A percentile compares a stretch with the other conserved stretches of the same genome.
phyloP scores from a whole-genome alignment of 2,113 vertebrate species.

The Thryonomys swinderianus region DNA sequence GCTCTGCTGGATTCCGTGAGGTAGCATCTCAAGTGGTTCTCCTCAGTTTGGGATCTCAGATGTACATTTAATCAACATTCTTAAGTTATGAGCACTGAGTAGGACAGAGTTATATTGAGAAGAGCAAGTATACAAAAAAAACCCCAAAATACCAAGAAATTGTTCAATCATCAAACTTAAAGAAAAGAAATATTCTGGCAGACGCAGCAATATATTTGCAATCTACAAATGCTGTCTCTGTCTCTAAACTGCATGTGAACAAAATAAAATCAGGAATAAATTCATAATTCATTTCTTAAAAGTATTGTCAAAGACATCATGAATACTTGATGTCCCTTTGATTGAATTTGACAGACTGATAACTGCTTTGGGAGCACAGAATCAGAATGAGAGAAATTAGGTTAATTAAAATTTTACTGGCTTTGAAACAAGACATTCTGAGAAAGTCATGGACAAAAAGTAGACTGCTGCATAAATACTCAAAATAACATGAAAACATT shows the following conservation, averaged over 20 bases:
- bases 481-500: neutral
- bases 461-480: neutral
- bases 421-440: slow-evolving; percentile 48
- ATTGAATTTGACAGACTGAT: slow-evolving; percentile 32
- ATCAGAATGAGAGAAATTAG: slow-evolving; percentile 48
- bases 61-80: neutral
- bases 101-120: neutral
- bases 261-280: neutral
- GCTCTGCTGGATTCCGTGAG: neutral
- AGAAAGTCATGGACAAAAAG: slow-evolving; percentile 21
- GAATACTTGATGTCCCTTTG: slow-evolving; percentile 62
- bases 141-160: neutral
- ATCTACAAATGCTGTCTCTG: neutral
- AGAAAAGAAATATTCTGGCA: neutral
- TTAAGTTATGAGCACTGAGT: neutral
- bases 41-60: neutral
- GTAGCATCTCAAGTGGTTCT: neutral
- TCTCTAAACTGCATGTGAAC: neutral
- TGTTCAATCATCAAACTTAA: neutral
- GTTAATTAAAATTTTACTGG: slow-evolving; percentile 65
- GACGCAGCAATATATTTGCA: neutral
- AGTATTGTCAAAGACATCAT: slow-evolving; percentile 43
- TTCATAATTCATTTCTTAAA: slow-evolving; percentile 15
- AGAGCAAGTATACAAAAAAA: neutral
- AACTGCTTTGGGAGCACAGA: neutral